Base-by-base conservation (phyloP, 2,113 vertebrate genomes). In the Nycticorax nycticorax region DNA sequence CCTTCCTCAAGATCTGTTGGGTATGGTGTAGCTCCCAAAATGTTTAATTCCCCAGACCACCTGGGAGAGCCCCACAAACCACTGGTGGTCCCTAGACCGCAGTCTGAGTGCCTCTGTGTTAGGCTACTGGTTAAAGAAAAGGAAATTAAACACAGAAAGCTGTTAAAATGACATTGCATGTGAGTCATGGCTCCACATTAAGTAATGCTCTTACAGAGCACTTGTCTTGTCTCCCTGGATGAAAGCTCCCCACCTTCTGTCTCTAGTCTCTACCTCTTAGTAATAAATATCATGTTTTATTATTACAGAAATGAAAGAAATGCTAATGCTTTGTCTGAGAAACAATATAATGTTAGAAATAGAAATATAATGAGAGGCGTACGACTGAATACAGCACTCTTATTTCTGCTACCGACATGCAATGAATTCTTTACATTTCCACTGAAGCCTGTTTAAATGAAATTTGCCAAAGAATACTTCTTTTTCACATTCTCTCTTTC, bases 61-160 rank as follows among this genome's bases (percentile, higher is more conserved):
- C 92, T 93, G 88, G 59, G 47, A 95, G 67, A 82, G 39, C 5
- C 62, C 59, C 47, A 39, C 66, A 96, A 88, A 93, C 71, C 67
- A 82, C 69, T 92, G 90, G 83, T 93, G 93, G 90, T 92, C 79
- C 24, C 39, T 3, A 81, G 68, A 86, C 79, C 23, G 0, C 57
- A 93, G 62, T 72, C 20, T 57, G 37, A 95, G 71, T 27, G 11
- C 63, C 2, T 3, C 77, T 89, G n/a, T 91, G 48, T 91, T 89
- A 67, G 80, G 80, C 85, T 91, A 92, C 90, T 77, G 62, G 86
- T 85, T 89, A 85, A 89, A 92, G 50, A 78, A 96, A 85, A 91
- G 83, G 74, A 97, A 96, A 96, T 96, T 91, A 93, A 93, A 97
- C 75, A 80, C 94, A 92, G 81, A 97, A 88, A 95, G 56, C 50